Evolutionary conservation across 2,888 invertebrate species (phyloP).

Genomic region (Amblyjoppa fuscipennis): DNA sequence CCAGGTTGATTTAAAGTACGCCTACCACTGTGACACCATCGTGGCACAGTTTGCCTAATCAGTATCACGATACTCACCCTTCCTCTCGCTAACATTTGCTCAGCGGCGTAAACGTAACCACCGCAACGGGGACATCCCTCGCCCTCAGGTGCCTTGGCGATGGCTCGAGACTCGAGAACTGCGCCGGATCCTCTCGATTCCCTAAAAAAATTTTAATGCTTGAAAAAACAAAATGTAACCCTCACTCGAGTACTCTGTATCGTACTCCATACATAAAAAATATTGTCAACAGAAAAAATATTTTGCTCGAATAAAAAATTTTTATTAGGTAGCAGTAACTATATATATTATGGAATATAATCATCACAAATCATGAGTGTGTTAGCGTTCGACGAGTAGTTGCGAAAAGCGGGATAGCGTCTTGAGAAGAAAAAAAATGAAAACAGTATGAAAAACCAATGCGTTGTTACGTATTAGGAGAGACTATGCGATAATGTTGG

Average conservation of each 20-base stretch:
- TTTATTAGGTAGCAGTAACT: slow-evolving; percentile 28
- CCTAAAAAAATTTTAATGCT: slow-evolving; percentile 73
- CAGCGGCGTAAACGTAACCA: slow-evolving; percentile 95
- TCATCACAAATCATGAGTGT: slow-evolving; percentile 55
- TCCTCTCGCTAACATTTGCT: slow-evolving; percentile 96
- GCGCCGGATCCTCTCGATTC: slow-evolving; percentile 84
- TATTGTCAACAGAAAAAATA: slow-evolving; percentile 41
- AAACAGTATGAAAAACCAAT: slow-evolving; percentile 11
- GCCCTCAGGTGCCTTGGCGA: slow-evolving; percentile 93
- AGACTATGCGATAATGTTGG: slow-evolving; percentile 24
- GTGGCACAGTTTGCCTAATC: slow-evolving; percentile 18
- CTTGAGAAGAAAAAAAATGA: slow-evolving; percentile 21
- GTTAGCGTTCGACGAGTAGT: slow-evolving; percentile 57
- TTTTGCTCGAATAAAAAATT: slow-evolving; percentile 12
- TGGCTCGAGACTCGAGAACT: slow-evolving; percentile 89
- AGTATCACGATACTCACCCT: slow-evolving; percentile 88
- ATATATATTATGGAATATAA: slow-evolving; percentile 43
- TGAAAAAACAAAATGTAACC: slow-evolving; percentile 45
- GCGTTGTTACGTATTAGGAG: slow-evolving; percentile 22
- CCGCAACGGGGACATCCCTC: slow-evolving; percentile 96
- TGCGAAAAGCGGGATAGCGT: slow-evolving; percentile 62
- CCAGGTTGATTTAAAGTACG: neutral
- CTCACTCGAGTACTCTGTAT: slow-evolving; percentile 30
- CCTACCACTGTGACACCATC: slow-evolving; percentile 47
- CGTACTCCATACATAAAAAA: slow-evolving; percentile 14